phyloP scores from a whole-genome alignment of 1,140 invertebrate genomes.

The Drosophila hydei region DNA sequence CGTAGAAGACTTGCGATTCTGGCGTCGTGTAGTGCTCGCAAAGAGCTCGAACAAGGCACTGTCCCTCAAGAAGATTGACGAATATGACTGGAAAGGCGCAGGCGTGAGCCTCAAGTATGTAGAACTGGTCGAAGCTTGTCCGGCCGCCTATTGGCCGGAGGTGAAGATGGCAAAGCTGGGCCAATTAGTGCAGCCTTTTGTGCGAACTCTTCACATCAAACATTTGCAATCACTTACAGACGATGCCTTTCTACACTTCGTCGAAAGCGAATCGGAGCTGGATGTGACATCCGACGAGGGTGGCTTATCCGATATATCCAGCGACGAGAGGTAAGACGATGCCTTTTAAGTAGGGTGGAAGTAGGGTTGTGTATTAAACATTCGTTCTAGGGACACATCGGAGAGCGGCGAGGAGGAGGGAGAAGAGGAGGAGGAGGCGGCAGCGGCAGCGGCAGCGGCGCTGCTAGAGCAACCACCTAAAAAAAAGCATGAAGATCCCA shows the following conservation, averaged over 20 bases:
- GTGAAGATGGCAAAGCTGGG: slow-evolving; percentile 56
- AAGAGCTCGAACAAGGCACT: slow-evolving; percentile 50
- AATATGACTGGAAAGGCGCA: slow-evolving; percentile 63
- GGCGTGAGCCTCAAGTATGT: slow-evolving; percentile 73
- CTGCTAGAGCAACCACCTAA: background rate
- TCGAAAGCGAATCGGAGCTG: slow-evolving; percentile 26
- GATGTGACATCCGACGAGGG: slow-evolving; percentile 50
- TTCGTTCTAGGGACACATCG: slow-evolving; percentile 6
- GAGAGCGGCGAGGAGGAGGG: slow-evolving; percentile 8
- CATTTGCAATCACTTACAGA: slow-evolving; percentile 60
- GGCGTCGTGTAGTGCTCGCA: slow-evolving; percentile 68
- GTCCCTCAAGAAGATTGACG: slow-evolving; percentile 36
- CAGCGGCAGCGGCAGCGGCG: background rate
- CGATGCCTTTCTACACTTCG: slow-evolving; percentile 29
- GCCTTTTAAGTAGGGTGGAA: background rate
- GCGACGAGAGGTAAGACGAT: slow-evolving; percentile 42
- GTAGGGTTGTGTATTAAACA: background rate
- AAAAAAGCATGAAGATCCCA: background rate
- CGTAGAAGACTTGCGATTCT: slow-evolving; percentile 53
- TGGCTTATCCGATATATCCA: slow-evolving; percentile 32
- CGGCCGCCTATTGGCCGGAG: slow-evolving; percentile 61
- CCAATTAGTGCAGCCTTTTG: slow-evolving; percentile 32
- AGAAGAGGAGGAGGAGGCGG: slow-evolving; percentile 29
- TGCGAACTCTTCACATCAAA: slow-evolving; percentile 51
- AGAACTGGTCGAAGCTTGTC: slow-evolving; percentile 66